Conservation (phyloP, 2,113 vertebrate genomes). For the Pseudorectes ferrugineus region DNA sequence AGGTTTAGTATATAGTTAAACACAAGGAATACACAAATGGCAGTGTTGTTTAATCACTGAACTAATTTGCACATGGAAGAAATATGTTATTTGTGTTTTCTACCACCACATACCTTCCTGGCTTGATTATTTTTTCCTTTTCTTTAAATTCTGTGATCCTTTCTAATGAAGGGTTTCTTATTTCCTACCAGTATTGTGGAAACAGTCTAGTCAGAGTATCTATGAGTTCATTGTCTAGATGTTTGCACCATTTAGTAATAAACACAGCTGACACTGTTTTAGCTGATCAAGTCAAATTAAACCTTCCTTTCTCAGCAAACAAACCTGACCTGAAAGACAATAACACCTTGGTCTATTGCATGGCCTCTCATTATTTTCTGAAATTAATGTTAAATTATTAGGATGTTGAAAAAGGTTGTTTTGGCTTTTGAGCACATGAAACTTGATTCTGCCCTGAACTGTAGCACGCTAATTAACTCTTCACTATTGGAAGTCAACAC, state of each 20-base stretch:
- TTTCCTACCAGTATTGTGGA: slow-evolving; percentile 26
- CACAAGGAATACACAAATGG: not conserved
- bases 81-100: not conserved
- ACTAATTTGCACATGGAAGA: not conserved
- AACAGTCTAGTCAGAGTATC: slow-evolving; percentile 38
- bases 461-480: slow-evolving; percentile 48
- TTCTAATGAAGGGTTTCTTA: slow-evolving; percentile 11
- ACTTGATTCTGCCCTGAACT: not conserved
- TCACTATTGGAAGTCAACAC: slow-evolving; percentile 23
- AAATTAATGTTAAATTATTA: slow-evolving; percentile 16
- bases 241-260: slow-evolving; percentile 41
- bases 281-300: slow-evolving; percentile 44
- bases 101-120: not conserved
- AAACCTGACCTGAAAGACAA: slow-evolving; percentile 47
- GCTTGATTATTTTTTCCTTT: not conserved
- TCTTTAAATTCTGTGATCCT: not conserved
- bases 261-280: slow-evolving; percentile 49
- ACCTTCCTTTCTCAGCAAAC: slow-evolving; percentile 32
- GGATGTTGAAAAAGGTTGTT: not conserved
- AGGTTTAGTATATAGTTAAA: not conserved
- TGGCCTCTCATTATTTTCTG: slow-evolving; percentile 3
- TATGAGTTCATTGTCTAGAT: slow-evolving; percentile 5
- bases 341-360: not conserved
- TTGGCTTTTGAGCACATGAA: not conserved
- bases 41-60: not conserved